phyloP scores from a whole-genome alignment of 2,797 vertebrate species.

The Pangasius mekongensis region DNA sequence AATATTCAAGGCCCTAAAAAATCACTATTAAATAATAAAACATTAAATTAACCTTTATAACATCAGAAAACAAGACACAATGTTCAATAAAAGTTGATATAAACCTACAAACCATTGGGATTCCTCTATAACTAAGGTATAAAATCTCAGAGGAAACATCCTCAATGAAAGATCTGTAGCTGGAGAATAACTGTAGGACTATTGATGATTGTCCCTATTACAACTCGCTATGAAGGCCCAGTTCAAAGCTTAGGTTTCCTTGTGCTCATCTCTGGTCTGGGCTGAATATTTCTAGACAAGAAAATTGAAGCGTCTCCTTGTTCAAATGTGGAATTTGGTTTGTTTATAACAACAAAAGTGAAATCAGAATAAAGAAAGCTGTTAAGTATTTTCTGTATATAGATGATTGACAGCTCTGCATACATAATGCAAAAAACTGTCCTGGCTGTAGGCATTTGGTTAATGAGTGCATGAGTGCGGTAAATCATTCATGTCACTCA shows the following conservation, averaged over 20 bases:
- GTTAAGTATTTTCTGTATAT: not conserved
- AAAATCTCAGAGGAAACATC: slow-evolving; percentile 8
- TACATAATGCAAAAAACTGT: not conserved
- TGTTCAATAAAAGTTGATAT: not conserved
- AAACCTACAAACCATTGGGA: slow-evolving; percentile 2
- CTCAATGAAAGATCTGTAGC: slow-evolving; percentile 8
- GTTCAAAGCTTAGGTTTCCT: not conserved
- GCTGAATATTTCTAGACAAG: not conserved
- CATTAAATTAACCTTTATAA: not conserved
- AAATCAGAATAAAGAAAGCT: not conserved
- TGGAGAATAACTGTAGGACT: slow-evolving; percentile 10
- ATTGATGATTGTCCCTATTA: not conserved
- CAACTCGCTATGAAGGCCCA: not conserved
- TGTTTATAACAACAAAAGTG: not conserved
- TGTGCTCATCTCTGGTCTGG: not conserved
- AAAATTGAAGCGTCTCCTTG: not conserved
- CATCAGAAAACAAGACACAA: not conserved
- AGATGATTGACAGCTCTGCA: not conserved
- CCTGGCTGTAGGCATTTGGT: not conserved
- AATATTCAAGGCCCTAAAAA: not conserved
- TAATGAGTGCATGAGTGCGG: slow-evolving; percentile 26
- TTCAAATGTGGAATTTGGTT: not conserved
- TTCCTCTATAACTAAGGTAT: slow-evolving; percentile 35
- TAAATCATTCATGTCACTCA: slow-evolving; percentile 16
- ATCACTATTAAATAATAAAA: slow-evolving; percentile 15